Percentiles rank a stretch among this genome's conserved stretches.
Conservation (phyloP, 2,888 invertebrate species). For the Ditula angustiorana region DNA sequence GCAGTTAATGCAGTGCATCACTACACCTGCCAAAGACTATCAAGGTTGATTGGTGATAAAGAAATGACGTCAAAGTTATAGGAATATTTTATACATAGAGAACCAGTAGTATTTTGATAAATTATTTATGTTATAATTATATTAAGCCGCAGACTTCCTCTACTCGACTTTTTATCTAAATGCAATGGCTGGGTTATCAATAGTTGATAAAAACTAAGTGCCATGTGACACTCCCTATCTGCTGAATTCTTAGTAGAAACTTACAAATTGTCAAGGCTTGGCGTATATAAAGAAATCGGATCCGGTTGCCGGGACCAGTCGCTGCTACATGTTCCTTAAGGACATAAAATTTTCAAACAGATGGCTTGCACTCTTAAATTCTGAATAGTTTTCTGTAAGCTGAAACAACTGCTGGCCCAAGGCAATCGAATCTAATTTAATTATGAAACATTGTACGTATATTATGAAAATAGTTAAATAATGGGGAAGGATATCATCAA, state of each 20-base stretch:
- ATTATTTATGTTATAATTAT: constrained; percentile 53
- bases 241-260: constrained; percentile 61
- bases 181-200: constrained; percentile 80
- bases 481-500: neutral
- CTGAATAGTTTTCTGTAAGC: neutral
- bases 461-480: neutral
- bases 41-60: constrained; percentile 59
- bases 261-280: constrained; percentile 17
- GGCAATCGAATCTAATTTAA: neutral
- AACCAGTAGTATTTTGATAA: constrained; percentile 38
- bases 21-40: constrained; percentile 78
- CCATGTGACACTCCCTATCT: constrained; percentile 81
- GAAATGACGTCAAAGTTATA: constrained; percentile 64
- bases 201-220: constrained; percentile 76
- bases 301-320: neutral
- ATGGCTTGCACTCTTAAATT: too few relatives aligned
- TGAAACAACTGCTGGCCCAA: neutral
- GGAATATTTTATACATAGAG: constrained; percentile 40
- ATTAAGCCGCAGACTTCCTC: constrained; percentile 75
- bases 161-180: constrained; percentile 72
- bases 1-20: constrained; percentile 56
- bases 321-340: neutral
- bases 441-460: neutral
- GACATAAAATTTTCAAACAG: too few relatives aligned
- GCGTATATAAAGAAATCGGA: neutral